phyloP scores from a whole-genome alignment of 2,113 vertebrate species.

The Lepus americanus region DNA sequence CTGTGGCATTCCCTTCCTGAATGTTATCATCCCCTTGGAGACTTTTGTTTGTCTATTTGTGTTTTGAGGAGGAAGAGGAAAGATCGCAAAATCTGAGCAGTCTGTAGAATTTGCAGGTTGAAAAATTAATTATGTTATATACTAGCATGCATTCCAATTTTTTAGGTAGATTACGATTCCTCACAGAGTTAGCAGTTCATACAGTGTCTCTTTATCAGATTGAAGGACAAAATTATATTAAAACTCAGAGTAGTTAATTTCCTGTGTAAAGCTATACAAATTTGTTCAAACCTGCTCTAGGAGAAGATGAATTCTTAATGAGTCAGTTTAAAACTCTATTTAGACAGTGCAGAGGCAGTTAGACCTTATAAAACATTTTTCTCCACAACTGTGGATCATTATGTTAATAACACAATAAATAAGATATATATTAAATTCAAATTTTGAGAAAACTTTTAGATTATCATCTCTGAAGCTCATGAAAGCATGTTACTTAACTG shows the following conservation, averaged over 20 bases:
- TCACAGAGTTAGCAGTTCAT: conserved; percentile 86
- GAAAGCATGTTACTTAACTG: not conserved
- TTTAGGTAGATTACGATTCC: conserved; percentile 81
- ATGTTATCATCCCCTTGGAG: conserved; percentile 68
- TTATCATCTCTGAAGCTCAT: not conserved
- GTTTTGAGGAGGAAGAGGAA: conserved; percentile 73
- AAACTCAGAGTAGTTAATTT: conserved; percentile 90
- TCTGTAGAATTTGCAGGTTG: conserved; percentile 86
- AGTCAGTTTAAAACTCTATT: conserved; percentile 78
- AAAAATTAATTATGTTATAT: conserved; percentile 88
- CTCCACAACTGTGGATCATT: not conserved
- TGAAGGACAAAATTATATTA: conserved; percentile 88
- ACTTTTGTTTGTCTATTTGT: conserved; percentile 80
- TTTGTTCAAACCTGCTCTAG: conserved; percentile 79
- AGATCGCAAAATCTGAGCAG: conserved; percentile 84
- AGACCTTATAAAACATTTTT: conserved; percentile 31
- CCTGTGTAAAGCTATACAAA: conserved; percentile 87
- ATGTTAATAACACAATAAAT: conserved; percentile 64
- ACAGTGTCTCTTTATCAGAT: conserved; percentile 87
- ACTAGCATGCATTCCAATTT: conserved; percentile 80
- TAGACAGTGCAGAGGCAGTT: conserved; percentile 67
- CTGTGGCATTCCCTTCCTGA: conserved; percentile 47
- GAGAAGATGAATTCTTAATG: conserved; percentile 76
- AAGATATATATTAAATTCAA: conserved; percentile 46
- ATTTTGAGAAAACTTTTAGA: conserved; percentile 47